Evolutionary conservation across 2,797 vertebrate species (phyloP).

Genomic region (Thamnophis elegans): DNA sequence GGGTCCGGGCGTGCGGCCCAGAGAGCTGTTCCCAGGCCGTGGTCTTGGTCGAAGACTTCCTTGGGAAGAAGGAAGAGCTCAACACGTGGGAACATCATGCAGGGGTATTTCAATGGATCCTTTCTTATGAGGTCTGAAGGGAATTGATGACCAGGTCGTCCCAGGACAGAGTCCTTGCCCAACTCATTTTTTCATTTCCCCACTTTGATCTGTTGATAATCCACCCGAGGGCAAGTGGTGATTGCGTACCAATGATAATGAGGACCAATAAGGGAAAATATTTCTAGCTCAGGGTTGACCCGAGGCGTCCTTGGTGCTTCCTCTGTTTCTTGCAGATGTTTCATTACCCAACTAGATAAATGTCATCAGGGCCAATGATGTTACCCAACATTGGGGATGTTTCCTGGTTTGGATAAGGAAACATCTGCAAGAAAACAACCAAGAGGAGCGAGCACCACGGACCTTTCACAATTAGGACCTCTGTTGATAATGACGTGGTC

Average conservation of each 20-base stretch:
- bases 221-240: neutral
- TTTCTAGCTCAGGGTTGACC: neutral
- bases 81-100: neutral
- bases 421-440: neutral
- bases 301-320: neutral
- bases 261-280: neutral
- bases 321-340: neutral
- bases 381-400: neutral
- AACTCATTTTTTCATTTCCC: neutral
- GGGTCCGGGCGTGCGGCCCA: neutral
- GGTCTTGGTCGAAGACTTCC: neutral
- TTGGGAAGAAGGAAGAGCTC: neutral
- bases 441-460: neutral
- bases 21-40: slow-evolving; percentile 10
- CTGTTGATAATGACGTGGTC: neutral
- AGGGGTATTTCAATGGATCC: no score
- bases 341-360: neutral
- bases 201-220: neutral
- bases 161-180: neutral
- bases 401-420: neutral
- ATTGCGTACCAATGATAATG: neutral
- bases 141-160: neutral
- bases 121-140: neutral
- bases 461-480: neutral
- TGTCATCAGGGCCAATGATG: neutral